Percentiles rank a stretch among this genome's conserved stretches.
Conservation (phyloP, 2,888 invertebrate species). For the Orthosia gracilis region DNA sequence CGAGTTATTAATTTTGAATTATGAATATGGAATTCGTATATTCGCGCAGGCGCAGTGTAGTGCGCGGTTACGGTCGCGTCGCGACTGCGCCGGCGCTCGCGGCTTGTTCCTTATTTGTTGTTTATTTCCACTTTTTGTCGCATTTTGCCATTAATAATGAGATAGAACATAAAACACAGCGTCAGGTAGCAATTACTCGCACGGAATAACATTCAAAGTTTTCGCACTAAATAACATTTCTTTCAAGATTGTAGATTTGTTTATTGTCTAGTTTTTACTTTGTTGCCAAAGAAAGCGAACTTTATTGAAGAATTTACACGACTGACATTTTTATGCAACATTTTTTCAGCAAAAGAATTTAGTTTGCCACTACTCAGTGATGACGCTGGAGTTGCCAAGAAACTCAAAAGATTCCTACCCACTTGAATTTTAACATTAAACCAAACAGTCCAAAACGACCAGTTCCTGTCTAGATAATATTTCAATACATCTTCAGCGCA, state of each 20-base stretch:
- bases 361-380: not conserved
- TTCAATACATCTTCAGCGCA: conserved; percentile 10
- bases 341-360: not conserved
- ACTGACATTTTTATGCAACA: not conserved
- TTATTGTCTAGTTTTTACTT: conserved; percentile 7
- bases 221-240: conserved; percentile 35
- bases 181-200: conserved; percentile 72
- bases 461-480: conserved; percentile 26
- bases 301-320: not conserved
- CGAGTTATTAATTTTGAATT: conserved; percentile 49
- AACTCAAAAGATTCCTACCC: not conserved
- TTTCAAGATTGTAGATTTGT: conserved; percentile 28
- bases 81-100: conserved; percentile 76
- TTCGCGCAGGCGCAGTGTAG: conserved; percentile 73
- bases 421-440: not conserved
- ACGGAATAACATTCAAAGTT: conserved; percentile 62
- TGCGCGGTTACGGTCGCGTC: conserved; percentile 76
- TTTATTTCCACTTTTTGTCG: conserved; percentile 67
- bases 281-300: not conserved
- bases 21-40: conserved; percentile 51
- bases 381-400: not conserved
- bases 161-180: conserved; percentile 55
- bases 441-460: not conserved
- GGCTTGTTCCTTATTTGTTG: conserved; percentile 69
- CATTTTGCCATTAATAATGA: conserved; percentile 60